These are phyloP conservation scores for Zosterops japonicus DNA, from an alignment of 2,113 vertebrate genomes.

Conservation along the genomic window DNA sequence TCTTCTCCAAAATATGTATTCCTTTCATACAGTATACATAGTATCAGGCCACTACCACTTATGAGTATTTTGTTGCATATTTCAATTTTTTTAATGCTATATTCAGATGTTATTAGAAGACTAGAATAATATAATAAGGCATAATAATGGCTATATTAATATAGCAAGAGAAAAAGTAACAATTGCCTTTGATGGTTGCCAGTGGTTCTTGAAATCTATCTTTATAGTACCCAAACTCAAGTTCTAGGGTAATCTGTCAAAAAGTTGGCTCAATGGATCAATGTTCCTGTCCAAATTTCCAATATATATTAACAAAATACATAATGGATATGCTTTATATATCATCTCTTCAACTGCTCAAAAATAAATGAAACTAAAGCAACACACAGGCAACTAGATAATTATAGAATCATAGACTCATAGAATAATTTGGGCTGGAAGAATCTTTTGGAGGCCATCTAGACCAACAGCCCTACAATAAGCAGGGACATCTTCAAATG, in stretches of 20 bases:
- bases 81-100: neutral
- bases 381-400: neutral
- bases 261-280: neutral
- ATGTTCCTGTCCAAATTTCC: neutral
- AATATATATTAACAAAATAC: neutral
- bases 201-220: neutral
- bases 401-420: neutral
- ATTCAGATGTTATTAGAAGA: neutral
- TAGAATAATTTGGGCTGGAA: neutral
- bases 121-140: neutral
- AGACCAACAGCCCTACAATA: neutral
- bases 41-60: neutral
- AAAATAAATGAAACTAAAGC: neutral
- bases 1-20: neutral
- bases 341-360: neutral
- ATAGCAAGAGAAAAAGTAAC: neutral
- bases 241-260: neutral
- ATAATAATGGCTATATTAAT: neutral
- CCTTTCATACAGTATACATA: rapidly evolving
- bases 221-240: neutral
- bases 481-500: neutral
- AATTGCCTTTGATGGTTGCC: neutral
- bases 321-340: neutral
- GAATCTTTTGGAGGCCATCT: neutral
- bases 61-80: rapidly evolving